Percentiles rank a stretch among this genome's conserved stretches.
Conservation (phyloP, 2,113 vertebrate genomes). For the Ibidorhyncha struthersii region DNA sequence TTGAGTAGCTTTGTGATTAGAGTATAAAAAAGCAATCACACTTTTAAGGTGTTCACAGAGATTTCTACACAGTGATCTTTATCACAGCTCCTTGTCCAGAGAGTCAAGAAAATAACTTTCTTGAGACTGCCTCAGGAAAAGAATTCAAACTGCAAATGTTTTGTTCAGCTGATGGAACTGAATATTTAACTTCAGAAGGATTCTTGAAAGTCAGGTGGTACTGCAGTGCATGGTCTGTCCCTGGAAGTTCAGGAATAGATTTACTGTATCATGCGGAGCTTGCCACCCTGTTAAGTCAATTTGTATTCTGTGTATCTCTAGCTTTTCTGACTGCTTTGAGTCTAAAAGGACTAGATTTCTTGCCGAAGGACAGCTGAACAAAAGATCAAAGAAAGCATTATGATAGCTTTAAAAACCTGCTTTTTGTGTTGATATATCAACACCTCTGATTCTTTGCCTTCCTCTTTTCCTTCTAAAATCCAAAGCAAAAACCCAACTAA, state of each 20-base stretch:
- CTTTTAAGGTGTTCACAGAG: not conserved
- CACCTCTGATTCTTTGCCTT: not conserved
- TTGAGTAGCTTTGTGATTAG: not conserved
- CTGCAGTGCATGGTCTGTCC: not conserved
- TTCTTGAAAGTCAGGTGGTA: not conserved
- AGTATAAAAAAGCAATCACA: not conserved
- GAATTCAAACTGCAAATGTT: not conserved
- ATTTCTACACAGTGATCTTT: not conserved
- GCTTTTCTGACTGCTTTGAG: not conserved
- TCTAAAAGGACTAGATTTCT: not conserved
- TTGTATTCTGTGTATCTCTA: not conserved
- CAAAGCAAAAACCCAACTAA: not conserved
- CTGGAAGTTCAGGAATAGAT: not conserved
- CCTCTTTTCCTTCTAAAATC: not conserved
- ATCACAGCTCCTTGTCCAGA: not conserved
- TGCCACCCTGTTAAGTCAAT: not conserved
- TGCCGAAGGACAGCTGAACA: not conserved
- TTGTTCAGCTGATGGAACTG: not conserved
- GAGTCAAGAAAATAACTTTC: not conserved
- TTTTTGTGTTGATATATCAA: not conserved
- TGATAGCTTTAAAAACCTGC: not conserved
- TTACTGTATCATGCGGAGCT: not conserved
- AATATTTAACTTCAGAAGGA: not conserved
- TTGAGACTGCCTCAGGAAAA: not conserved
- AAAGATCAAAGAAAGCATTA: not conserved